Evolutionary conservation across 1,140 invertebrate species (phyloP), one percentile per base, ranked within the genome.

Genomic region (Danaus plexippus): DNA sequence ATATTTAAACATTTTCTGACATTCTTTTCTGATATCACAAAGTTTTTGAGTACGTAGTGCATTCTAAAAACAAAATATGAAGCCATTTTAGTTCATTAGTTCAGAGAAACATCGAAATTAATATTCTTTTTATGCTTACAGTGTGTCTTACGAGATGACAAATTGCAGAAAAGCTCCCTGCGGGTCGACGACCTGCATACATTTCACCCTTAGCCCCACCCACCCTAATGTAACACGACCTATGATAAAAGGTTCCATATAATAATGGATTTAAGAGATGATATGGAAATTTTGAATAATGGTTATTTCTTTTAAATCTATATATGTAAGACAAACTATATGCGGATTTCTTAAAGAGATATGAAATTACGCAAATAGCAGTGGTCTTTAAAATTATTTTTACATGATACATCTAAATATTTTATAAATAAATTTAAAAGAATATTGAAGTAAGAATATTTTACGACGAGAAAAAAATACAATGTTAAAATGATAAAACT

Each of bases 211-310:
- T 60, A 58, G 54, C 59, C n/a, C 52, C 64, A 57, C 67, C 61
- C 65, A 73, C 70, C 67, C 67, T 75, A 75, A 77, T 77, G 74
- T 72, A 70, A 61, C 66, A 54, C 62, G 63, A 63, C 61, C 52
- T 65, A 58, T 61, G 63, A 65, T 65, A 65, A 65, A 63, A 65
- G 56, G 56, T 61, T 61, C 53, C 55, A 54, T 47, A 61, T 50
- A 61, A 59, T 63, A 62, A 62, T 45, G 50, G 49, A 60, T 60
- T 53, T 54, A 44, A 22, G 53, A 60, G 58, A 64, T 60, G 46
- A 46, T 52, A 57, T 45, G 51, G 45, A 56, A 13, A 56, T 56
- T 52, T 52, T 56, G 59, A 56, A 56, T 48, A 47, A 22, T 18
- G 18, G 59, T 52, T 61, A 52, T 54, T 60, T 60, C 43, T 40